Conservation (phyloP, 1,140 invertebrate species). For the Papilio aristodemus region DNA sequence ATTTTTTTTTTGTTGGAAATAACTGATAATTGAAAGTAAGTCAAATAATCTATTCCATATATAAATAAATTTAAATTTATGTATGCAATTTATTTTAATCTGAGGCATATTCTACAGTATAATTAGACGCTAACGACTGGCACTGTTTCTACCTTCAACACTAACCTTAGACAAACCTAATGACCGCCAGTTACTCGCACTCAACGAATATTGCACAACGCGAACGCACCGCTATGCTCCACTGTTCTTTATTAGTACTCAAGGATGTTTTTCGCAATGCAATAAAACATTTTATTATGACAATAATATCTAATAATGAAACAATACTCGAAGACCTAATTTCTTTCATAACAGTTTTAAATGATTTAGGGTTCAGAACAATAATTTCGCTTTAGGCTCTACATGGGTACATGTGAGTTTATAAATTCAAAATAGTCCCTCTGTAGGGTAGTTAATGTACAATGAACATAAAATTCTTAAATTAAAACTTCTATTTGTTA, state of each 20-base stretch:
- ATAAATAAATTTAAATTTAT: background rate
- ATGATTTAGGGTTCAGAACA: no score
- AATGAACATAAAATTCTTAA: no score
- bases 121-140: background rate
- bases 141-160: constrained; percentile 38
- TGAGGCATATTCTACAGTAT: background rate
- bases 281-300: constrained; percentile 16
- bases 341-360: no score
- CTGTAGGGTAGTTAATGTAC: no score
- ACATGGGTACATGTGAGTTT: no score
- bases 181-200: constrained; percentile 27
- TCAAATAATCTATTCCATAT: background rate
- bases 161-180: constrained; percentile 32
- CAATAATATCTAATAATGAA: background rate
- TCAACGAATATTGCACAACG: constrained; percentile 23
- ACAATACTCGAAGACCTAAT: background rate
- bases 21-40: no score
- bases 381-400: no score
- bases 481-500: no score
- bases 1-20: no score
- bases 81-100: background rate
- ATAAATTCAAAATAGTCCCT: no score
- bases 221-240: constrained; percentile 21
- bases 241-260: constrained; percentile 28
- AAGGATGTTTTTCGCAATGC: constrained; percentile 22